Evolutionary conservation across 2,888 invertebrate species (phyloP).

Genomic region (Automeris io): DNA sequence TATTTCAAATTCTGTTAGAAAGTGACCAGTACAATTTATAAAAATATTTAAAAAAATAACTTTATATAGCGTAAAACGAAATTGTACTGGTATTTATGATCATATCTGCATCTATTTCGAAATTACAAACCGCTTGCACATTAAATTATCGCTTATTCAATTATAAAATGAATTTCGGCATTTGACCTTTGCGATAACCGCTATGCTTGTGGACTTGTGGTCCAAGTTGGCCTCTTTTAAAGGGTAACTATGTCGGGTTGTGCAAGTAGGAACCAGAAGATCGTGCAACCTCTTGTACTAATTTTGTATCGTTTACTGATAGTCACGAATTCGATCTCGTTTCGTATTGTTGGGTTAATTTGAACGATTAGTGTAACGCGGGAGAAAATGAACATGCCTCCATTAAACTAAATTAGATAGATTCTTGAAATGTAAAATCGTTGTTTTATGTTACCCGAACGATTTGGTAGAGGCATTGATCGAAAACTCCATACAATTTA

Average conservation of each 20-base stretch:
- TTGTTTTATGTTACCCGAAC: no score
- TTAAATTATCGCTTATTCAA: neutral
- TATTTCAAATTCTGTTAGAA: no score
- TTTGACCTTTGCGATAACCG: conserved; percentile 6
- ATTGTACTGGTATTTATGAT: no score
- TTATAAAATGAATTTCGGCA: conserved; percentile 7
- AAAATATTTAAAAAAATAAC: no score
- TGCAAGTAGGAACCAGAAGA: conserved; percentile 29
- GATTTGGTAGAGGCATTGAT: no score
- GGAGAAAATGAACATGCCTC: conserved; percentile 17
- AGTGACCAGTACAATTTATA: no score
- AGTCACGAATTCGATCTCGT: conserved; percentile 44
- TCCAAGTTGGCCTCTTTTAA: conserved; percentile 13
- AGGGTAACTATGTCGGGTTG: conserved; percentile 18
- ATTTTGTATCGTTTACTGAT: conserved; percentile 34
- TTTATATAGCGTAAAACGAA: no score
- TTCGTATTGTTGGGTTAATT: conserved; percentile 24
- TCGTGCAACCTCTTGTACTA: conserved; percentile 32
- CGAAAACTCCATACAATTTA: no score
- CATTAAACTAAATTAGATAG: neutral
- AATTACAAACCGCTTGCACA: neutral
- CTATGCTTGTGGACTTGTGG: neutral
- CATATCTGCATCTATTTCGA: no score
- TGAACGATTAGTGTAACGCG: conserved; percentile 24
- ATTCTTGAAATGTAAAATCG: no score